A percentile compares a stretch with the other conserved stretches of the same genome.
Evolutionary conservation across 2,113 vertebrate genomes (phyloP).

Genomic region (Takifugu flavidus): DNA sequence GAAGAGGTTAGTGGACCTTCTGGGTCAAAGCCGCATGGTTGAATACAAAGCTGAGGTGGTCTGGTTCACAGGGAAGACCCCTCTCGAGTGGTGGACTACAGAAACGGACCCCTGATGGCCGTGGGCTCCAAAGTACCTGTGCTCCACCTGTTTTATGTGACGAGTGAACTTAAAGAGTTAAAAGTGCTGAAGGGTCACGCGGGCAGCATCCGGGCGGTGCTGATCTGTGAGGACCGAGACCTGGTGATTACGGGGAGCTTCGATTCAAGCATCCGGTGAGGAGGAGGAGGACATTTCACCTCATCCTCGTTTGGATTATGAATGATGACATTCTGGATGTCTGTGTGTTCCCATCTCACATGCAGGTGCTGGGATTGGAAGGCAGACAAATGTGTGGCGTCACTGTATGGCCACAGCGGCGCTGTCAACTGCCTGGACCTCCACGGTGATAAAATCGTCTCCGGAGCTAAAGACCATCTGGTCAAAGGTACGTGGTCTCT

Average conservation of each 20-base stretch:
- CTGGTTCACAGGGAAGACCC: slow-evolving; percentile 70
- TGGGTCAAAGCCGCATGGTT: not conserved
- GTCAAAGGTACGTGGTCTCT: slow-evolving; percentile 80
- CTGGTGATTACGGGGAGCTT: slow-evolving; percentile 78
- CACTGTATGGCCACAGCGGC: slow-evolving; percentile 77
- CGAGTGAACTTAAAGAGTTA: slow-evolving; percentile 29
- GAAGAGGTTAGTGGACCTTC: slow-evolving; percentile 69
- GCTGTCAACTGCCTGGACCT: slow-evolving; percentile 81
- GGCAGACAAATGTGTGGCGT: slow-evolving; percentile 72
- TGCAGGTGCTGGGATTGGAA: slow-evolving; percentile 83
- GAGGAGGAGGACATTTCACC: not conserved
- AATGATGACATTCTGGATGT: not conserved
- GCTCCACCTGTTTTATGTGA: slow-evolving; percentile 69
- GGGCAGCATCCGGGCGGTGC: slow-evolving; percentile 71
- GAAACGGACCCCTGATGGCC: slow-evolving; percentile 74
- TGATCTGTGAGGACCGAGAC: slow-evolving; percentile 73
- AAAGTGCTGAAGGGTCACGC: slow-evolving; percentile 69
- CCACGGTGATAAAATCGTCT: slow-evolving; percentile 73
- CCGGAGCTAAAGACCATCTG: slow-evolving; percentile 80
- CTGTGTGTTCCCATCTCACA: not conserved
- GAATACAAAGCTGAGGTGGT: not conserved
- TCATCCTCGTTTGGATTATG: not conserved
- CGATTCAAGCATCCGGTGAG: slow-evolving; percentile 86
- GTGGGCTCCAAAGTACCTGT: slow-evolving; percentile 70
- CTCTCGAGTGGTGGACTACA: slow-evolving; percentile 78